Conservation (phyloP, 2,888 invertebrate species). For the Mallateleia sp. region DNA sequence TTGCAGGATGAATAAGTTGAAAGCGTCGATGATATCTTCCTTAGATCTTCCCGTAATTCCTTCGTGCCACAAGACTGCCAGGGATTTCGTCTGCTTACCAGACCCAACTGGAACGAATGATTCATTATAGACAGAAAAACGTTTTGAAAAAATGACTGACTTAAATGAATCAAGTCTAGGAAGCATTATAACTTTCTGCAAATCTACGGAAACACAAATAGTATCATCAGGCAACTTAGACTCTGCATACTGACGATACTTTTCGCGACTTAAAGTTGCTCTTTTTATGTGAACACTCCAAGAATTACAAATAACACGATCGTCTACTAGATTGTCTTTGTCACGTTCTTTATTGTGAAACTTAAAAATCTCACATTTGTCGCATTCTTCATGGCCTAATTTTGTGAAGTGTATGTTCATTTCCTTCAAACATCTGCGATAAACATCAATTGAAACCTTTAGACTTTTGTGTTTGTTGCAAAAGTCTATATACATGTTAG, state of each 20-base stretch:
- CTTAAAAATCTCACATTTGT: constrained; percentile 44
- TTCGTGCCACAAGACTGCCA: constrained; percentile 42
- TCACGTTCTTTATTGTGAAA: constrained; percentile 26
- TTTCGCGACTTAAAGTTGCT: constrained; percentile 21
- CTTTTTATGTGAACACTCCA: constrained; percentile 11
- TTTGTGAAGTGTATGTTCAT: constrained; percentile 38
- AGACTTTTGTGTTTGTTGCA: constrained; percentile 12
- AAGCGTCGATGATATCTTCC: constrained; percentile 29
- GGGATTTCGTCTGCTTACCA: not conserved
- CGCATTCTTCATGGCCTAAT: constrained; percentile 52
- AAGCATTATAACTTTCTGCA: constrained; percentile 55
- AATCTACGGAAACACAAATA: constrained; percentile 45
- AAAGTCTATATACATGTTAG: constrained; percentile 39
- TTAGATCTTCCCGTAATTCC: constrained; percentile 34
- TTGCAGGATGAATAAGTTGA: constrained; percentile 3
- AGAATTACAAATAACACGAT: constrained; percentile 18
- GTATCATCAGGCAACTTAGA: not conserved
- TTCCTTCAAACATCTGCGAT: constrained; percentile 46
- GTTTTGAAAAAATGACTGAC: constrained; percentile 30
- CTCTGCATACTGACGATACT: constrained; percentile 31
- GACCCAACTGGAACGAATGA: constrained; percentile 45
- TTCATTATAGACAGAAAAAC: constrained; percentile 36
- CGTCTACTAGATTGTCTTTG: constrained; percentile 32
- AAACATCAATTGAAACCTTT: constrained; percentile 22
- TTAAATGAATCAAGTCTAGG: constrained; percentile 40